Base-by-base conservation (phyloP, 2,888 invertebrate genomes). In the Chymomyza procnemis region DNA sequence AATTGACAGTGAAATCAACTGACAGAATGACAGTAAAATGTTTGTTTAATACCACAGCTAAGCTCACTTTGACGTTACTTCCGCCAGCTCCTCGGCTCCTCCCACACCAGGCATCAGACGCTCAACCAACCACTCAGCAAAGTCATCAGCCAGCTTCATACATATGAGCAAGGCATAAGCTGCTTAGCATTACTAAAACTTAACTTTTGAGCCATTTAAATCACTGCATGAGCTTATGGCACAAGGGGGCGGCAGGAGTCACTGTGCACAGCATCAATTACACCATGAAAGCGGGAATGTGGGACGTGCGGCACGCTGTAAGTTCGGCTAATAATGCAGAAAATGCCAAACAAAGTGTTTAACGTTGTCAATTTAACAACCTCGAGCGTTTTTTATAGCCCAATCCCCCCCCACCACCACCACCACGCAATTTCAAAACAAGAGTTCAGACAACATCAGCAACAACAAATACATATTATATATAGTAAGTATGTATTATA, bases 281-380 rank as follows among this genome's bases (percentile, higher is more conserved):
- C 85, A 82, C 69, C 68, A n/a, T n/a, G 72, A 70, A 74, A 80
- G 79, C n/a, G 73, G 50, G 4, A 18, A 18, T 14, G 1, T 4
- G 16, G 16, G 50, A 8, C n/a, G n/a, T n/a, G n/a, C n/a, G 18
- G 62, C 75, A 73, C 78, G 9, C 34, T 41, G 34, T 41, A 80
- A 71, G 75, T 87, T 83, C 67, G 87, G 83, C 83, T 83, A 83
- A 83, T 83, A 83, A 87, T 83, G 83, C 83, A 85, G 83, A 87
- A 83, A 85, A 87, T 83, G 87, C 84, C 87, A 83, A 87, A 83
- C 83, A 83, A 85, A 87, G 87, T 83, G 83, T 87, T 83, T 87
- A 83, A 87, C 83, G 83, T 83, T 83, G 87, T 83, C 83, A 87
- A 83, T 83, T 83, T 87, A 87, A 83, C 83, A 85, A 85, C 80